Base-by-base conservation (phyloP, 2,113 vertebrate genomes). In the Hylia prasina region DNA sequence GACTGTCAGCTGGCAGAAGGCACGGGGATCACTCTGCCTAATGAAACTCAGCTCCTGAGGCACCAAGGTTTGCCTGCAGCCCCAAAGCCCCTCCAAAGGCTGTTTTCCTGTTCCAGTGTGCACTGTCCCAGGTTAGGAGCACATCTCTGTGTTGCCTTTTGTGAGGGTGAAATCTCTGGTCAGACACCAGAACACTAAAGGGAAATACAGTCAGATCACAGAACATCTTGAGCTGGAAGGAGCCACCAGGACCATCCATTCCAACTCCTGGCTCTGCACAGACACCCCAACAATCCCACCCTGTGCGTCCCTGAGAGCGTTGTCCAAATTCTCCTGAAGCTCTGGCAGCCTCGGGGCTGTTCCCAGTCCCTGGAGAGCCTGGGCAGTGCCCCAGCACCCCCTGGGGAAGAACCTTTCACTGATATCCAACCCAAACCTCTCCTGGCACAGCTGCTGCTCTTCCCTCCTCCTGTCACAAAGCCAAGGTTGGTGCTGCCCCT, bases 1-100 rank as follows among this genome's bases (percentile, higher is more conserved):
- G 94, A 90, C 12, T 39, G 71, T 91, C 96, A 96, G 94, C 93
- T 96, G 96, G 96, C 94, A 86, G 28, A 57, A 93, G 92, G 90
- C 68, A 58, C 47, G 2, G 0, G 76, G 45, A 39, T 39, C 93
- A 94, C 93, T 94, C 76, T 78, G 69, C 54, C 70, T 93, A 93
- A 97, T 93, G 92, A 96, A 89, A 64, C 66, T 80, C 82, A 92
- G 82, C 88, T 80, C 65, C 82, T 89, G 1, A 51, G 51, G 68
- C 11, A 10, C 64, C 72, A 53, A 68, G 61, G 48, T 11, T 63
- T 68, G 69, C 85, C 85, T 75, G 27, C 63, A 92, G 76, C 15
- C 54, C 31, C 35, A n/a, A 40, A 28, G 4, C 70, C 76, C 35
- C 77, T 12, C 6, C 76, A 53, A 17, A 58, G 84, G 92, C 50